These are phyloP conservation scores for Lochmaea capreae DNA, from an alignment of 2,888 invertebrate genomes.

Conservation along the genomic window DNA sequence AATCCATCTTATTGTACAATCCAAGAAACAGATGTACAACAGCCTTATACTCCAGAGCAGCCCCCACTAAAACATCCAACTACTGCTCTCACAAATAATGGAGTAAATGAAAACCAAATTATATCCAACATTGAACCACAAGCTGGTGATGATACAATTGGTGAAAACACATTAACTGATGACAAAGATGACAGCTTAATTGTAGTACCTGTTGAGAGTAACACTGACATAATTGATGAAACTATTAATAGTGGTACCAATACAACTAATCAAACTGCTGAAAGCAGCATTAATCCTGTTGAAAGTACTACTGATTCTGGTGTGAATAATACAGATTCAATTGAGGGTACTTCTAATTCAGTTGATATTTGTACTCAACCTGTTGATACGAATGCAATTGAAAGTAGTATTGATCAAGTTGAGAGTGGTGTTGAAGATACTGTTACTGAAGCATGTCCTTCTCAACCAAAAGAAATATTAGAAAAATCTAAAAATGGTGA, in stretches of 20 bases:
- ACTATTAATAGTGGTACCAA: background rate
- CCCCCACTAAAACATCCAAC: background rate
- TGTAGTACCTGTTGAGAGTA: background rate
- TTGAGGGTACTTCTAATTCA: background rate
- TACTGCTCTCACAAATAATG: constrained; percentile 7
- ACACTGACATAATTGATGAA: background rate
- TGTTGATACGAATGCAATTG: background rate
- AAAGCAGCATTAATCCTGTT: background rate
- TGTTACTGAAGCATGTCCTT: background rate
- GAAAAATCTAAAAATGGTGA: background rate
- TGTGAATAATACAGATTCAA: constrained; percentile 9
- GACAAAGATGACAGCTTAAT: background rate
- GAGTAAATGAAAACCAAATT: constrained; percentile 7
- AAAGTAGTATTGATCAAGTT: background rate
- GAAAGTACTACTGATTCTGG: constrained; percentile 6
- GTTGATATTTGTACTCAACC: background rate
- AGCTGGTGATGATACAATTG: background rate
- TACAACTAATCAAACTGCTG: background rate
- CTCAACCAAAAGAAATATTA: background rate
- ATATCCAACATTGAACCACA: background rate
- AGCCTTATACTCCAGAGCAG: constrained; percentile 18
- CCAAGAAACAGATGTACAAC: constrained; percentile 16
- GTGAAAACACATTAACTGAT: background rate
- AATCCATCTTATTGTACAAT: constrained; percentile 9
- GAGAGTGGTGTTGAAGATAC: constrained; percentile 2